A percentile compares a stretch with the other conserved stretches of the same genome.
Conservation (phyloP, 2,797 vertebrate species). For the Percopsis omiscomaycus region DNA sequence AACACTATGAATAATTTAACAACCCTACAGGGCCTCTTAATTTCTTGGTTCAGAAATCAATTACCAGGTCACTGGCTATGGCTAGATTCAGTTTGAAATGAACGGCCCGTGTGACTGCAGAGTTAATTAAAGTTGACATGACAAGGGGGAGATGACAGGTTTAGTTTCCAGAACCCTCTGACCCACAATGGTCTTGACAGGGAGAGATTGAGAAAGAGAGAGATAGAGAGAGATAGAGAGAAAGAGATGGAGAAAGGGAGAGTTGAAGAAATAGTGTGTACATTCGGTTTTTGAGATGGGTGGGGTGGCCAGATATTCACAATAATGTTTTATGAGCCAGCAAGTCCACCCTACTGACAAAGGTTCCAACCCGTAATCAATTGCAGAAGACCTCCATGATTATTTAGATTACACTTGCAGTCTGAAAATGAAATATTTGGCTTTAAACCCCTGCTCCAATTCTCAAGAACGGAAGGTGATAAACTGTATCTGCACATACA, state of each 20-base stretch:
- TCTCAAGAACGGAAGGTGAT: background rate
- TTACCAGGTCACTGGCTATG: background rate
- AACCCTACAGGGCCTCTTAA: too few species aligned
- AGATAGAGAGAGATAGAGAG: background rate
- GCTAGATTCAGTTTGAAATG: background rate
- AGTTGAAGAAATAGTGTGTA: background rate
- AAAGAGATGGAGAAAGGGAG: conserved; percentile 6
- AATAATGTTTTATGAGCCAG: conserved; percentile 62
- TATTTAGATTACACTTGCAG: conserved; percentile 13
- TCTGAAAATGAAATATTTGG: background rate
- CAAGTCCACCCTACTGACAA: conserved; percentile 71
- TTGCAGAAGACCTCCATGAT: conserved; percentile 50
- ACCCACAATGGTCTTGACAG: conserved; percentile 33
- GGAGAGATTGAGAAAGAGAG: conserved; percentile 8
- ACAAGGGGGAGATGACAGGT: conserved; percentile 8
- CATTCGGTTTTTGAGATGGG: conserved; percentile 46
- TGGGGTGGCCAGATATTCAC: conserved; percentile 45
- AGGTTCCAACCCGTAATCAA: conserved; percentile 57
- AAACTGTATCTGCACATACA: too few species aligned
- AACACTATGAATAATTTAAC: too few species aligned
- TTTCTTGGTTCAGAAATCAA: too few species aligned
- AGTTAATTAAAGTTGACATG: background rate
- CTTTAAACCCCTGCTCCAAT: conserved; percentile 2
- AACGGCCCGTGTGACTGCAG: background rate
- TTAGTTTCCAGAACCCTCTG: conserved; percentile 27